Evolutionary conservation across 2,113 vertebrate genomes (phyloP).

Genomic region (Sylvicapra grimmia): DNA sequence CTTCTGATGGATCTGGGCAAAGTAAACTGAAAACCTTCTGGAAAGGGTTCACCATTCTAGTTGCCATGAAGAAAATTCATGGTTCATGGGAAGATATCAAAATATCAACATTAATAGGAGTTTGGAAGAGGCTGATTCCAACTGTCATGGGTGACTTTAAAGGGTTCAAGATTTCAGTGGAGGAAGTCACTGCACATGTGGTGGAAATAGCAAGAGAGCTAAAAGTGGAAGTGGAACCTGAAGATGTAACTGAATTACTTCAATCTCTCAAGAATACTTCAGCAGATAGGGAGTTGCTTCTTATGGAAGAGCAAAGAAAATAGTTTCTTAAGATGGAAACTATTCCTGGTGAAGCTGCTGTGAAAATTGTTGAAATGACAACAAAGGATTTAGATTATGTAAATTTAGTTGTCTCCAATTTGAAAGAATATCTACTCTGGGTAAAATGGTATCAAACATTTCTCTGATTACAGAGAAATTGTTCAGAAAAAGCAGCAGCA

Average conservation of each 20-base stretch:
- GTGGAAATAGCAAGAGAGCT: background rate
- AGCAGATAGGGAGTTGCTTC: background rate
- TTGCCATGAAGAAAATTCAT: background rate
- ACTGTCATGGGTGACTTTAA: background rate
- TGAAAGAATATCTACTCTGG: background rate
- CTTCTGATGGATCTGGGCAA: background rate
- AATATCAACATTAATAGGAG: background rate
- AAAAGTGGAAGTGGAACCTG: background rate
- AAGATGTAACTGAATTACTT: background rate
- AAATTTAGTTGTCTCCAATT: background rate
- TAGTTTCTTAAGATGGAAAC: background rate
- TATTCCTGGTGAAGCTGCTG: background rate
- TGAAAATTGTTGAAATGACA: background rate
- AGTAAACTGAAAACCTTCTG: background rate
- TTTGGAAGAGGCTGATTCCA: background rate
- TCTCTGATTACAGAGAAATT: background rate
- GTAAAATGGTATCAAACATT: background rate
- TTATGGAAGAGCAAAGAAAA: background rate
- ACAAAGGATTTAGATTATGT: background rate
- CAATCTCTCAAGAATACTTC: background rate
- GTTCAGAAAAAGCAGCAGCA: background rate
- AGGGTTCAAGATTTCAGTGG: background rate
- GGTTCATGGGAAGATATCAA: background rate
- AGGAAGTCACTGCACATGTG: background rate
- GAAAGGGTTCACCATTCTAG: background rate